Evolutionary conservation across 2,797 vertebrate genomes (phyloP).

Genomic region (Iguana delicatissima): DNA sequence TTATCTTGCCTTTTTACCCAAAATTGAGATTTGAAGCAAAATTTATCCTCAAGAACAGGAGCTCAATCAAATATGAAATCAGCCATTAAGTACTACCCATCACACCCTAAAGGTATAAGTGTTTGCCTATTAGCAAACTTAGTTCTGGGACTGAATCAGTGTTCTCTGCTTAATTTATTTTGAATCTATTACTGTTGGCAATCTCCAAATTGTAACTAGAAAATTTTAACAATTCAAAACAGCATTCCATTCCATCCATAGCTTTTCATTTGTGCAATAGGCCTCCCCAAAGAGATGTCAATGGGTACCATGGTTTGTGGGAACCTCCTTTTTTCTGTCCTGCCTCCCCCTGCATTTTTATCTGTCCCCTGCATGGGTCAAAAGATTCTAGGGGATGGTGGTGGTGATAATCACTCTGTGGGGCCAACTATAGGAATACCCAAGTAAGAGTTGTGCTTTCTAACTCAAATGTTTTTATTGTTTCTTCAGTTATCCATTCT

Average conservation of each 20-base stretch:
- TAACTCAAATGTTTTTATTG: too few relatives aligned
- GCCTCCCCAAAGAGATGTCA: background rate
- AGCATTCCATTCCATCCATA: background rate
- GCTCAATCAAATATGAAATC: background rate
- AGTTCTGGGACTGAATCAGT: background rate
- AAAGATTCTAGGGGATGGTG: too few relatives aligned
- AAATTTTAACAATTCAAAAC: background rate
- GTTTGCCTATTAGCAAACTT: background rate
- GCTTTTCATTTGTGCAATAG: background rate
- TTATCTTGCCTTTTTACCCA: too few relatives aligned
- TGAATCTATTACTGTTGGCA: background rate
- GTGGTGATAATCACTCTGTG: too few relatives aligned
- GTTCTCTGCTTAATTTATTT: background rate
- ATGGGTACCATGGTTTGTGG: too few relatives aligned
- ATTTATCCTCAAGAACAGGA: background rate
- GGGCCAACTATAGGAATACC: too few relatives aligned
- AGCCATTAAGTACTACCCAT: background rate
- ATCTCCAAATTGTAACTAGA: background rate
- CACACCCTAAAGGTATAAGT: background rate
- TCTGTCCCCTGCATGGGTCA: too few relatives aligned
- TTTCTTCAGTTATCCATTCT: too few relatives aligned
- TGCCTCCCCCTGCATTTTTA: too few relatives aligned
- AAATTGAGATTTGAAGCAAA: too few relatives aligned
- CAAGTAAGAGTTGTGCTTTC: too few relatives aligned
- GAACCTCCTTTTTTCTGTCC: too few relatives aligned